These are phyloP conservation scores for Cavia porcellus DNA, from an alignment of 2,113 vertebrate genomes.

Conservation along the genomic window DNA sequence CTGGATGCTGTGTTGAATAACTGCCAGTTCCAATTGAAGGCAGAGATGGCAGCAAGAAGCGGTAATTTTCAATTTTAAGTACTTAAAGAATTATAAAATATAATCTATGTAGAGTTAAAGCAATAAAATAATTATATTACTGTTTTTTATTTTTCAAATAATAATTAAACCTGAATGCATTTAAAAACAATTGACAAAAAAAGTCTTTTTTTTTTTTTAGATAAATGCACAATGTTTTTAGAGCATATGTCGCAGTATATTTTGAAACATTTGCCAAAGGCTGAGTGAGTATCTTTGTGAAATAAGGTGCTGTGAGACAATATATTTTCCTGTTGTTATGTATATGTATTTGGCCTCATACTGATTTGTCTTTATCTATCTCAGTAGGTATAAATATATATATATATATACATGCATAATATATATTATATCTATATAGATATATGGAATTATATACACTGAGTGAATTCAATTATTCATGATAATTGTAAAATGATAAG, in stretches of 20 bases:
- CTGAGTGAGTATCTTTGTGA: conserved; percentile 77
- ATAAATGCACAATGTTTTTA: background rate
- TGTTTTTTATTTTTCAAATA: conserved; percentile 50
- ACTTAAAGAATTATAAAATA: conserved; percentile 1
- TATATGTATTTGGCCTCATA: background rate
- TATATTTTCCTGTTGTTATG: background rate
- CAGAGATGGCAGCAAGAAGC: conserved; percentile 10
- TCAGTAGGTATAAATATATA: background rate
- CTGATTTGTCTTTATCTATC: background rate
- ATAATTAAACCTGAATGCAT: background rate
- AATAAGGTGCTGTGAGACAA: background rate
- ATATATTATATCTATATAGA: background rate
- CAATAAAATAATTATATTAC: background rate
- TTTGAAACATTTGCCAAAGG: conserved; percentile 62
- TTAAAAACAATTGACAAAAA: background rate
- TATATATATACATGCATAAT: background rate
- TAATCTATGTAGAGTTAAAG: background rate
- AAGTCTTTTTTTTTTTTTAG: background rate
- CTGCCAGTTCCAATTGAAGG: background rate
- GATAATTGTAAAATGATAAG: background rate
- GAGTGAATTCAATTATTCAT: background rate
- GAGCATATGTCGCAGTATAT: conserved; percentile 56
- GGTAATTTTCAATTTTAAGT: conserved; percentile 71
- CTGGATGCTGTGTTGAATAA: background rate
- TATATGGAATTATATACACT: background rate